A percentile compares a stretch with the other conserved stretches of the same genome.
These are phyloP conservation scores for Crossoptilon crossoptilon DNA, from an alignment of 2,797 vertebrate genomes.

Conservation along the genomic window DNA sequence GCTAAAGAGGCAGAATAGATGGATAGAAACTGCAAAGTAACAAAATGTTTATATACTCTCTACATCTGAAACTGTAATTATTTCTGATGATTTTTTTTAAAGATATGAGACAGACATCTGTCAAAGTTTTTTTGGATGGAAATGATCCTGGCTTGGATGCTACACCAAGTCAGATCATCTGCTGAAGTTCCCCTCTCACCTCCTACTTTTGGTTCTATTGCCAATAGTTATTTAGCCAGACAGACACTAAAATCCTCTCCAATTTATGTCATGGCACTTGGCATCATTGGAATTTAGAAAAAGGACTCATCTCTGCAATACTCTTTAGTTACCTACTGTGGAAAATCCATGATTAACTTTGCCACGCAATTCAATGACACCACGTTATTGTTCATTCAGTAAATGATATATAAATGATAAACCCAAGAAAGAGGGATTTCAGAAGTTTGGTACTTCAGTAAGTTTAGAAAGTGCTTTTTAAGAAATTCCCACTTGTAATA, in stretches of 20 bases:
- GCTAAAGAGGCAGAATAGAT: neutral
- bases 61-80: neutral
- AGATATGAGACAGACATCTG: neutral
- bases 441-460: neutral
- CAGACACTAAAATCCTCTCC: neutral
- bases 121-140: neutral
- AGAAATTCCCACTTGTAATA: neutral
- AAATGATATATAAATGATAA: neutral
- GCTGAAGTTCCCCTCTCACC: neutral
- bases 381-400: fast-evolving
- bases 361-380: neutral
- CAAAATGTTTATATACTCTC: neutral
- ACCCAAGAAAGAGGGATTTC: neutral
- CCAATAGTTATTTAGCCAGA: neutral
- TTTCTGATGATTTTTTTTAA: neutral
- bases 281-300: neutral
- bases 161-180: neutral
- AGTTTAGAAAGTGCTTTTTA: neutral
- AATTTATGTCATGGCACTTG: neutral
- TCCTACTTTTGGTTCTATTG: neutral
- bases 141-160: neutral
- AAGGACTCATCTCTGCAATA: neutral
- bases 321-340: neutral
- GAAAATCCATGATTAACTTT: neutral
- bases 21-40: neutral